phyloP scores from a whole-genome alignment of 2,113 vertebrate genomes.

The Burhinus bistriatus region DNA sequence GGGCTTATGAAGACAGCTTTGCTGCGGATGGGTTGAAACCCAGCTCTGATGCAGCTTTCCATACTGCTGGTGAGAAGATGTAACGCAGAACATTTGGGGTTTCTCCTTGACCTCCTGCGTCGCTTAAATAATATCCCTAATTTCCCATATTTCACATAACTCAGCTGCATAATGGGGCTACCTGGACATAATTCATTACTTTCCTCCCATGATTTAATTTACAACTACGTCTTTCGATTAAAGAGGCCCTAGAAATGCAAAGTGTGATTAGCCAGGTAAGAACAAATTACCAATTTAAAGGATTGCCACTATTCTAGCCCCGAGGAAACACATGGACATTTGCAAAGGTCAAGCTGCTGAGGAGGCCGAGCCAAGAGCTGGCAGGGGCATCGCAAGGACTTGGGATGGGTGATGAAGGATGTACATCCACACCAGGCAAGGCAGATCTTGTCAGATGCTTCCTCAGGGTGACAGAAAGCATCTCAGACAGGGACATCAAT shows the following conservation, averaged over 20 bases:
- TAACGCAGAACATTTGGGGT: background rate
- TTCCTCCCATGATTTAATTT: background rate
- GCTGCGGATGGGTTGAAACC: background rate
- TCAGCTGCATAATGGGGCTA: background rate
- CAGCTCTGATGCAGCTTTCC: background rate
- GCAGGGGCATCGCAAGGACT: background rate
- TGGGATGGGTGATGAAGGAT: background rate
- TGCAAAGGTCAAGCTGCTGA: background rate
- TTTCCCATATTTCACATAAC: background rate
- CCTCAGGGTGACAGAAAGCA: background rate
- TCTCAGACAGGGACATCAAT: background rate
- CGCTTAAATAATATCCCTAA: background rate
- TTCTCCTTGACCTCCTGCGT: background rate
- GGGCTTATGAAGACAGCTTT: background rate
- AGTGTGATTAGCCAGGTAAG: background rate
- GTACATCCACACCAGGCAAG: background rate
- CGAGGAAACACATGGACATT: background rate
- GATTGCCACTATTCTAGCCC: background rate
- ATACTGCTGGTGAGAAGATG: background rate
- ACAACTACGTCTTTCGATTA: background rate
- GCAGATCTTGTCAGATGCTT: background rate
- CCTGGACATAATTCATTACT: background rate
- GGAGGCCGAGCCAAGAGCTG: background rate
- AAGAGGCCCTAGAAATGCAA: background rate
- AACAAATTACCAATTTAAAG: background rate